Evolutionary conservation across 2,888 invertebrate genomes (phyloP), one percentile per base, ranked within the genome.

Genomic region (Oligia strigilis): DNA sequence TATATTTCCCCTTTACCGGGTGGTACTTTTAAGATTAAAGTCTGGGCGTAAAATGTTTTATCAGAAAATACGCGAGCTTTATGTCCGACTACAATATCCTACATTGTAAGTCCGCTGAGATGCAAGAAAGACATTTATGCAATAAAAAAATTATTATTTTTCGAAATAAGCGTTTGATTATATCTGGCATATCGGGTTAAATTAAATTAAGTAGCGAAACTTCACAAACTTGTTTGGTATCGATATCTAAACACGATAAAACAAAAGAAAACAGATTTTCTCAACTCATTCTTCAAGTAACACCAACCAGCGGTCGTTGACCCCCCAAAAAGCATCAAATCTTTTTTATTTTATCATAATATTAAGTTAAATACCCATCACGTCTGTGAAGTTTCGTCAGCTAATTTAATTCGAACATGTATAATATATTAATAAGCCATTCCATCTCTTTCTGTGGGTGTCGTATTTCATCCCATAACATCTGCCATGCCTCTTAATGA

Each of bases 1-100:
- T 81, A 80, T 82, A 84, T 83, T 76, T 77, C 13, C 70, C 80
- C 71, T 80, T 78, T 74, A 76, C 66, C 52, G 58, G 81, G 66
- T 78, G 71, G 69, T 74, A 82, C 71, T 81, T 87, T 80, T 75
- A 77, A 75, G 75, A 82, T 80, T 75, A 83, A 82, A 81, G 67
- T 78, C 73, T 67, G 78, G 19, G 64, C 40, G 72, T 77, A 72
- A 80, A 76, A 77, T 76, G 70, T 81, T 87, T 80, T 80, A 81
- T 77, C 77, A 77, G 70, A 83, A 81, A 81, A 76, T 80, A 84
- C 70, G 81, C 81, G 80, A 69, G 66, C 58, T 80, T 82, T 81
- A 72, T 80, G 76, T 78, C 72, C 19, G 78, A 52, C 66, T 77
- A 72, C 76, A 73, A 80, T 77, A 62, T 75, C 36, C 46, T 75